Conservation (phyloP, 2,888 invertebrate genomes). For the Torymus auratus region DNA sequence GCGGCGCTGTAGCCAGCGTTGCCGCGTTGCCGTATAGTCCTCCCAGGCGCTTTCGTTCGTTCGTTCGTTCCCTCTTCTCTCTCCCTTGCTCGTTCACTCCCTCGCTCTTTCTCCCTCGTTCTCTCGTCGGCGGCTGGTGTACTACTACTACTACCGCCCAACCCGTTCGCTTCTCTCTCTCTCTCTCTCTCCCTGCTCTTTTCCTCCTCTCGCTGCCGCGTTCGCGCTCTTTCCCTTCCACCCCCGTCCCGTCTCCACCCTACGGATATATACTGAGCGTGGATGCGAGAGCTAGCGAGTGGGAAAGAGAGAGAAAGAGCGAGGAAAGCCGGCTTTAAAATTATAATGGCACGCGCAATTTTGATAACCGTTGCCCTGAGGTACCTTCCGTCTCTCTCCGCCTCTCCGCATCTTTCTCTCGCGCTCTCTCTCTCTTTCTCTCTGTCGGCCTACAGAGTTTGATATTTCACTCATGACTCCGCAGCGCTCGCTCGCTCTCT, state of each 20-base stretch:
- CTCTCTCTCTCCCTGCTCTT: slow-evolving; percentile 51
- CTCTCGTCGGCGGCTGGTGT: slow-evolving; percentile 35
- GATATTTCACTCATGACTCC: slow-evolving; percentile 66
- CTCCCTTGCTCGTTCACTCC: slow-evolving; percentile 57
- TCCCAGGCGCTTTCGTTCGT: slow-evolving; percentile 60
- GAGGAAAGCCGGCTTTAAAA: slow-evolving; percentile 76
- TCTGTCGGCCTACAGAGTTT: slow-evolving; percentile 57
- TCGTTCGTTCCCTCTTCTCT: slow-evolving; percentile 57
- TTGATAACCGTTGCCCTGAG: slow-evolving; percentile 74
- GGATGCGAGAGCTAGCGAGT: slow-evolving; percentile 36
- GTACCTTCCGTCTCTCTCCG: slow-evolving; percentile 59
- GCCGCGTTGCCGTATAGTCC: slow-evolving; percentile 66
- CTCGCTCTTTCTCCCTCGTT: slow-evolving; percentile 57
- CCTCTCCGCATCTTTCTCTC: slow-evolving; percentile 38
- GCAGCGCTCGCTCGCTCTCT: slow-evolving; percentile 29
- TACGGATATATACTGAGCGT: slow-evolving; percentile 62
- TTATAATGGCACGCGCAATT: slow-evolving; percentile 76
- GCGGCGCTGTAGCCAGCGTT: slow-evolving; percentile 62
- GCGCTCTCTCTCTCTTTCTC: slow-evolving; percentile 20
- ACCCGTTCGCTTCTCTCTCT: slow-evolving; percentile 56
- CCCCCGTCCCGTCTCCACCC: slow-evolving; percentile 61
- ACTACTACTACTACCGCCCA: slow-evolving; percentile 44
- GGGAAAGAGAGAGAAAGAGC: slow-evolving; percentile 59
- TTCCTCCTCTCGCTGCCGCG: slow-evolving; percentile 43
- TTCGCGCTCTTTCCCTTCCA: slow-evolving; percentile 58